These are phyloP conservation scores for Forbesichthys agassizii DNA, from an alignment of 2,113 vertebrate species.

Conservation along the genomic window DNA sequence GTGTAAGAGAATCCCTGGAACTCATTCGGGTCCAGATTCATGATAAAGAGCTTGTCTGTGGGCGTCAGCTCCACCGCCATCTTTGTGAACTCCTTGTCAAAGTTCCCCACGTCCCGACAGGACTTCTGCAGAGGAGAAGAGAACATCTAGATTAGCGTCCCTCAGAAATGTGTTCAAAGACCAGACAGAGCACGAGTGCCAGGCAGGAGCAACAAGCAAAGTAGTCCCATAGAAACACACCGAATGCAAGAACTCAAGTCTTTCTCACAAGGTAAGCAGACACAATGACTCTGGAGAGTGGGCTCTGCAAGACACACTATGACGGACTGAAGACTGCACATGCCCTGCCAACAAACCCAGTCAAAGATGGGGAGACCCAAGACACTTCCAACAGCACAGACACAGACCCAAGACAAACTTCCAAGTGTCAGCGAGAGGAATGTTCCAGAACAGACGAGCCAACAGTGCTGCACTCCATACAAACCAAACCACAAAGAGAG, in stretches of 20 bases:
- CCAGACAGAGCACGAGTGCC: conserved; percentile 10
- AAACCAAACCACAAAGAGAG: conserved; percentile 46
- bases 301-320: conserved; percentile 24
- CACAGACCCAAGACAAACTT: conserved; percentile 55
- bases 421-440: conserved; percentile 38
- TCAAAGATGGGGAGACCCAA: conserved; percentile 33
- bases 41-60: conserved; percentile 99
- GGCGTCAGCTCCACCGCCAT: conserved; percentile 96
- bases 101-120: conserved; percentile 91
- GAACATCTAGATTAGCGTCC: background rate
- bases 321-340: background rate
- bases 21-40: conserved; percentile 99
- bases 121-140: conserved; percentile 82
- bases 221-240: conserved; percentile 3
- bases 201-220: conserved; percentile 1
- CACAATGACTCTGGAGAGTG: conserved; percentile 7
- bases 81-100: conserved; percentile 98
- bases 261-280: conserved; percentile 31
- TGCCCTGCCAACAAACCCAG: conserved; percentile 45
- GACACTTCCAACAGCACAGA: conserved; percentile 50
- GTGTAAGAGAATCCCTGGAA: conserved; percentile 99
- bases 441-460: conserved; percentile 40
- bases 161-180: background rate
- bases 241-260: conserved; percentile 21
- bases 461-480: conserved; percentile 9